Conservation (phyloP, 2,888 invertebrate genomes). For the Drepana falcataria region DNA sequence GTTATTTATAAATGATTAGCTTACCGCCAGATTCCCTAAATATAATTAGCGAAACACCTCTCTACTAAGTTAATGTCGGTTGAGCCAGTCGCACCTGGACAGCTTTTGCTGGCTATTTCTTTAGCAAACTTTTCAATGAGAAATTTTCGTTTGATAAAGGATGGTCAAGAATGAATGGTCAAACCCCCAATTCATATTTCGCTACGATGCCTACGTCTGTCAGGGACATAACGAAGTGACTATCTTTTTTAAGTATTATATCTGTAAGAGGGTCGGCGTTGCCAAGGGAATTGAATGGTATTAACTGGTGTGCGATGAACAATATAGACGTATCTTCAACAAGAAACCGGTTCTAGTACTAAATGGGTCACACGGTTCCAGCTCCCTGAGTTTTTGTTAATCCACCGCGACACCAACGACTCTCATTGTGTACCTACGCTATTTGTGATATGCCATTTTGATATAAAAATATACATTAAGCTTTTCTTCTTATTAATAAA, state of each 20-base stretch:
- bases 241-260: slow-evolving; percentile 71
- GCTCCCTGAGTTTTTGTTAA: slow-evolving; percentile 63
- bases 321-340: slow-evolving; percentile 69
- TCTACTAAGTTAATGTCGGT: neutral
- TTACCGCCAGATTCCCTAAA: slow-evolving; percentile 40
- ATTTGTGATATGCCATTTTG: slow-evolving; percentile 18
- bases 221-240: slow-evolving; percentile 61
- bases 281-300: slow-evolving; percentile 68
- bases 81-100: slow-evolving; percentile 21
- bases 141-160: slow-evolving; percentile 55
- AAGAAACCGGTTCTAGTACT: slow-evolving; percentile 73
- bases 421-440: slow-evolving; percentile 14
- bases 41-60: slow-evolving; percentile 29
- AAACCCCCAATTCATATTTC: slow-evolving; percentile 61
- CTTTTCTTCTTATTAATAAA: no score
- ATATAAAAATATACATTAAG: no score
- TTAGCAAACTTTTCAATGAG: slow-evolving; percentile 47
- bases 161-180: slow-evolving; percentile 67
- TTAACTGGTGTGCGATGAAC: slow-evolving; percentile 70
- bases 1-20: slow-evolving; percentile 36
- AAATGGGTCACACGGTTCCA: slow-evolving; percentile 78
- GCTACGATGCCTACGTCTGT: slow-evolving; percentile 56
- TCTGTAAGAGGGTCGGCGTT: slow-evolving; percentile 65
- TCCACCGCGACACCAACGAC: slow-evolving; percentile 44
- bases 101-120: slow-evolving; percentile 47